Conservation (phyloP, 1,140 invertebrate species). For the Nixonia krombeini region DNA sequence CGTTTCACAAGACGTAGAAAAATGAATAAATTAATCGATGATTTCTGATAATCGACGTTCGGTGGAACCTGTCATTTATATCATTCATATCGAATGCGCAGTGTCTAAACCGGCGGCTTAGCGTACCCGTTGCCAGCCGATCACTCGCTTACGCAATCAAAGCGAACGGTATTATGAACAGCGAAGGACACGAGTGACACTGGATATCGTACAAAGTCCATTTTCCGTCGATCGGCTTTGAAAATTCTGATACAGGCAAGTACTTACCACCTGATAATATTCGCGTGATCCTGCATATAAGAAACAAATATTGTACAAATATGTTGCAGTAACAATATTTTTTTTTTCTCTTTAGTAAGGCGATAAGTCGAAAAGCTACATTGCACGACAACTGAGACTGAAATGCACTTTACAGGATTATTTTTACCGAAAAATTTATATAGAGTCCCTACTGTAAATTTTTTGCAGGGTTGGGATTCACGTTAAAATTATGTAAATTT, state of each 20-base stretch:
- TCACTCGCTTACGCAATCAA: slow-evolving; percentile 65
- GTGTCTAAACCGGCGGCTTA: slow-evolving; percentile 42
- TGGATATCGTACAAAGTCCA: slow-evolving; percentile 58
- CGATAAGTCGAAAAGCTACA: too few species aligned
- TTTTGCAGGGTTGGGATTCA: too few species aligned
- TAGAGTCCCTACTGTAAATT: too few species aligned
- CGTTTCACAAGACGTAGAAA: slow-evolving; percentile 40
- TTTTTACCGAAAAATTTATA: too few species aligned
- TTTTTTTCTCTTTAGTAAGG: too few species aligned
- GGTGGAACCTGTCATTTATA: slow-evolving; percentile 50
- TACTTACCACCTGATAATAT: slow-evolving; percentile 3
- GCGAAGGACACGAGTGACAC: slow-evolving; percentile 64
- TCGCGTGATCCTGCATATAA: not conserved
- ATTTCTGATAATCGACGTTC: slow-evolving; percentile 49
- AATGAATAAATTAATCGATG: slow-evolving; percentile 51
- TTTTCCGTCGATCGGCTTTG: slow-evolving; percentile 48
- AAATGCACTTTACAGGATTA: too few species aligned
- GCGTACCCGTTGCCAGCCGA: slow-evolving; percentile 56
- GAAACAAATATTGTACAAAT: not conserved
- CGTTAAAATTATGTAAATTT: too few species aligned
- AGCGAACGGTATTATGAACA: slow-evolving; percentile 63
- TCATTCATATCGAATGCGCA: slow-evolving; percentile 45
- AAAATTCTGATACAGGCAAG: slow-evolving; percentile 43
- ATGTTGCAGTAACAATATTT: too few species aligned
- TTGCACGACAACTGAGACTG: too few species aligned